Conservation (phyloP, 2,888 invertebrate genomes). For the Acleris cristana region DNA sequence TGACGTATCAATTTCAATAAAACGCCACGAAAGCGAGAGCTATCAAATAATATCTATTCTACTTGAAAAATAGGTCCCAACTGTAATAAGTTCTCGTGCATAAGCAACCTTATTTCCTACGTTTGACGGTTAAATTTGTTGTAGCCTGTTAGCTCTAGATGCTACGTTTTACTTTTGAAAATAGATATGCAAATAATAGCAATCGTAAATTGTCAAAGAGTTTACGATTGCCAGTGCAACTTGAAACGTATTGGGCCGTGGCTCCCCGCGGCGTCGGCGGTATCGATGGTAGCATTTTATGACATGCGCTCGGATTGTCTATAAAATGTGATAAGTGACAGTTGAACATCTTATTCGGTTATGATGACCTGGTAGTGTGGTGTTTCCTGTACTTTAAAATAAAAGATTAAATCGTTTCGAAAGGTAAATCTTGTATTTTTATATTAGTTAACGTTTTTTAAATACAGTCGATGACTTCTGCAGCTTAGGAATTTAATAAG, state of each 20-base stretch:
- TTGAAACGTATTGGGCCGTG: conserved; percentile 14
- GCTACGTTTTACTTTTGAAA: too few species aligned
- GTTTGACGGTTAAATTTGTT: too few species aligned
- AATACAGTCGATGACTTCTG: too few species aligned
- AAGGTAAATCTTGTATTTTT: too few species aligned
- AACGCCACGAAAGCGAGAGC: conserved; percentile 21
- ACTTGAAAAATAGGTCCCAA: too few species aligned
- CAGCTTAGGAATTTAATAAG: too few species aligned
- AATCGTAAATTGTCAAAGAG: conserved; percentile 19
- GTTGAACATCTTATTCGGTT: conserved; percentile 30
- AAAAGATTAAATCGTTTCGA: too few species aligned
- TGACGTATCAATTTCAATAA: conserved; percentile 25
- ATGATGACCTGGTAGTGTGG: conserved; percentile 15
- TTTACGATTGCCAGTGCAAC: conserved; percentile 19
- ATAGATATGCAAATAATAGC: not conserved
- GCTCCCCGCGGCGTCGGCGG: conserved; percentile 28
- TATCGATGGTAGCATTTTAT: conserved; percentile 5
- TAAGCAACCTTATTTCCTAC: too few species aligned
- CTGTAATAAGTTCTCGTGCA: too few species aligned
- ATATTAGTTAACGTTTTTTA: too few species aligned
- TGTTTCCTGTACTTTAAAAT: too few species aligned
- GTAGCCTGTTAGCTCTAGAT: too few species aligned
- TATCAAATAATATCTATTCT: conserved; percentile 2
- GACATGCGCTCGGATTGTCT: conserved; percentile 18
- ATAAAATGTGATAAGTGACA: conserved; percentile 33